A percentile compares a stretch with the other conserved stretches of the same genome.
Conservation (phyloP, 2,797 vertebrate genomes). For the Cirrhinus mrigala region DNA sequence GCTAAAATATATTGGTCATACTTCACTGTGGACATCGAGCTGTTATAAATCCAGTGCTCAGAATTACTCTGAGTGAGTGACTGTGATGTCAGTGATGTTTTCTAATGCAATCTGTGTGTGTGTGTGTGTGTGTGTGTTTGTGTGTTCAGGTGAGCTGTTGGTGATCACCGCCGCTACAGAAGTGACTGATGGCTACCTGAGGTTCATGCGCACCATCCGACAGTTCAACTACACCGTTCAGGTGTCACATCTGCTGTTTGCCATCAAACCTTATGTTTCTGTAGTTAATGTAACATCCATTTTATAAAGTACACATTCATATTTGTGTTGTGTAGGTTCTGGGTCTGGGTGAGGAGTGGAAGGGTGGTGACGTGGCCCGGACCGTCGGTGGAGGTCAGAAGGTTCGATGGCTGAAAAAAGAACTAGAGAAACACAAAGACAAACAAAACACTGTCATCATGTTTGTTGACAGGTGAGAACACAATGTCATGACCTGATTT, state of each 20-base stretch:
- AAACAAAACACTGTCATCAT: conserved; percentile 80
- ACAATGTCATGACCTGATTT: not conserved
- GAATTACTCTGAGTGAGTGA: no score
- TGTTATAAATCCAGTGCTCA: not conserved
- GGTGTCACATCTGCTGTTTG: conserved; percentile 66
- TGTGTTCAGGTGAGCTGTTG: conserved; percentile 80
- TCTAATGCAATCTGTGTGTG: conserved; percentile 32
- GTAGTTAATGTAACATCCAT: not conserved
- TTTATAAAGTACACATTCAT: not conserved
- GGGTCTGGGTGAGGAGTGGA: conserved; percentile 88
- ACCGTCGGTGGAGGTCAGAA: conserved; percentile 89
- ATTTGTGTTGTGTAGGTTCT: conserved; percentile 72
- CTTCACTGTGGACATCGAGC: not conserved
- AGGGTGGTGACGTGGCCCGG: conserved; percentile 81
- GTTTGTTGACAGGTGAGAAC: conserved; percentile 91
- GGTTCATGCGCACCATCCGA: conserved; percentile 81
- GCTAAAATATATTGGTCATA: accelerated
- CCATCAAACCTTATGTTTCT: not conserved
- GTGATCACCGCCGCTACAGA: conserved; percentile 88
- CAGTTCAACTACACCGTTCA: conserved; percentile 89
- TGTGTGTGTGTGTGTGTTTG: conserved; percentile 35
- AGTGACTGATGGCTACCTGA: conserved; percentile 84
- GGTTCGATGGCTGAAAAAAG: conserved; percentile 88
- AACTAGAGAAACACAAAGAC: conserved; percentile 80
- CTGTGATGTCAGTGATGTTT: not conserved